phyloP scores from a whole-genome alignment of 2,888 invertebrate genomes.

The Macrosiphum euphorbiae region DNA sequence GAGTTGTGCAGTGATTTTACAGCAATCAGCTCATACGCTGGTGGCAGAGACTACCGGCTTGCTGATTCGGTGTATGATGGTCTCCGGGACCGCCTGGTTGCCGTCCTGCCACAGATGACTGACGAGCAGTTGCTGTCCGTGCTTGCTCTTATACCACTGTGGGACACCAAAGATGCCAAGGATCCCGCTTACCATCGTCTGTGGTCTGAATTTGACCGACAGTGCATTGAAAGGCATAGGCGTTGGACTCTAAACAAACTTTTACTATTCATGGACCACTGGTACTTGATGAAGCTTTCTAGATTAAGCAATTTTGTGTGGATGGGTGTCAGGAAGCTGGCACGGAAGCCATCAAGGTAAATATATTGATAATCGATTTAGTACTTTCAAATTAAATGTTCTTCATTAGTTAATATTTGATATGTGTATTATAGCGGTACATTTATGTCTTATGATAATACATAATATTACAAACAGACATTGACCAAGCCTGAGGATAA shows the following conservation, averaged over 20 bases:
- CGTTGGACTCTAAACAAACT: constrained; percentile 53
- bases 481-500: neutral
- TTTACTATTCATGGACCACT: constrained; percentile 65
- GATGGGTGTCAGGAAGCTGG: constrained; percentile 56
- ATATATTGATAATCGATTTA: neutral
- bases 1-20: constrained; percentile 24
- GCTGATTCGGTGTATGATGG: neutral
- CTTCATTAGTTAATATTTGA: neutral
- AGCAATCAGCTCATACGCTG: neutral
- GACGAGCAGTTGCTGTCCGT: constrained; percentile 50
- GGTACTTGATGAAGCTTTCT: constrained; percentile 56
- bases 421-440: neutral
- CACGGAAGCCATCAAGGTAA: constrained; percentile 60
- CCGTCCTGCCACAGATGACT: neutral
- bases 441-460: neutral
- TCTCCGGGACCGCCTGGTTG: constrained; percentile 6
- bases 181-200: constrained; percentile 24
- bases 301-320: constrained; percentile 61
- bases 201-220: constrained; percentile 57
- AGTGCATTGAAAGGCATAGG: constrained; percentile 14
- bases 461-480: neutral
- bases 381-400: neutral
- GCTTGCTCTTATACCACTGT: constrained; percentile 41
- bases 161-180: constrained; percentile 7
- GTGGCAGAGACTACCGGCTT: neutral